These are phyloP conservation scores for Drosophila dives DNA, from an alignment of 2,888 invertebrate species.

Conservation along the genomic window DNA sequence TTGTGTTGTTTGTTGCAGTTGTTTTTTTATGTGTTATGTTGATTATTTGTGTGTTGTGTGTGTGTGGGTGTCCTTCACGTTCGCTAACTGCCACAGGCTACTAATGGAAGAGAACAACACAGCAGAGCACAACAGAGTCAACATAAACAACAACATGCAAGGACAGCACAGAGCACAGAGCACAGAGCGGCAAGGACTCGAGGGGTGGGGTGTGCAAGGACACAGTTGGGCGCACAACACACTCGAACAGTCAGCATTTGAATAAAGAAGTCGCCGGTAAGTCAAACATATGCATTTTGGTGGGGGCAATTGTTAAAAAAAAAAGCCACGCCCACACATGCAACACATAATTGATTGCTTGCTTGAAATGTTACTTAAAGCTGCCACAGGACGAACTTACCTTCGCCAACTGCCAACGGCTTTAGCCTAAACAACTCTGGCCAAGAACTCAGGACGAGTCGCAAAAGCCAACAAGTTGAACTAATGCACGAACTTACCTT, in stretches of 20 bases:
- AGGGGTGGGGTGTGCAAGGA: not conserved
- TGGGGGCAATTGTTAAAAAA: constrained; percentile 10
- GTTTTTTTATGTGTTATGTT: not conserved
- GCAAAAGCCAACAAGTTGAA: constrained; percentile 35
- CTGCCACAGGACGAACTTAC: constrained; percentile 74
- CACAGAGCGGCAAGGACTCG: constrained; percentile 7
- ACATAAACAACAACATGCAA: constrained; percentile 22
- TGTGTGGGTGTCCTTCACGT: constrained; percentile 38
- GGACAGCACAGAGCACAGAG: constrained; percentile 2
- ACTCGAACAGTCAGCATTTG: constrained; percentile 63
- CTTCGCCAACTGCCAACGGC: constrained; percentile 62
- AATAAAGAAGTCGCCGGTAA: constrained; percentile 79
- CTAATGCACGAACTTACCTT: constrained; percentile 77
- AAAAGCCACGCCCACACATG: constrained; percentile 53
- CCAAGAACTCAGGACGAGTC: constrained; percentile 24
- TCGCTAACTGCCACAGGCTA: constrained; percentile 51
- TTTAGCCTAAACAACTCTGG: constrained; percentile 58
- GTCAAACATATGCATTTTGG: constrained; percentile 68
- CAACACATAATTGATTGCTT: constrained; percentile 59
- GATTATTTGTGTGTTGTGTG: not conserved
- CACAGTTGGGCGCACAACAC: constrained; percentile 6
- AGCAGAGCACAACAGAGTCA: constrained; percentile 8
- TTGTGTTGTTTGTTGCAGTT: constrained; percentile 1
- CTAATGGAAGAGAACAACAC: constrained; percentile 41
- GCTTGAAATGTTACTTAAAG: constrained; percentile 62